Evolutionary conservation across 2,888 invertebrate species (phyloP).

Genomic region (Pollenia angustigena): DNA sequence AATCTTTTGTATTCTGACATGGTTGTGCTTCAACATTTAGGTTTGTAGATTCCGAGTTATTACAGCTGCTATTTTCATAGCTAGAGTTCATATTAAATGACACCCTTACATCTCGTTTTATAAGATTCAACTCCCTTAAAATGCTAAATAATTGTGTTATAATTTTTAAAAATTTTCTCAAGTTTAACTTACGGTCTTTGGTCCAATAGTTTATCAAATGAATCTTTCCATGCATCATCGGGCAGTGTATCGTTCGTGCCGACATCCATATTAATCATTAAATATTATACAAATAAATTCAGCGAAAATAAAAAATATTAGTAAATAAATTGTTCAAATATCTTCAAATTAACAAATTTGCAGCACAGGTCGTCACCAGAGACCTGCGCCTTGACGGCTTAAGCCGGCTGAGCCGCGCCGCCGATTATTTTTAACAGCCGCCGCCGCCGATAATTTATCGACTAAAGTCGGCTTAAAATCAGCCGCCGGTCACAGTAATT

Average conservation of each 20-base stretch:
- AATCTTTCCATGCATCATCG: conserved; percentile 81
- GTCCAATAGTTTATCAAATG: conserved; percentile 80
- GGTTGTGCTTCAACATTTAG: background rate
- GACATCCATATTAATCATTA: conserved; percentile 12
- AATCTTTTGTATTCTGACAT: background rate
- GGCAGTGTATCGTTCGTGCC: conserved; percentile 77
- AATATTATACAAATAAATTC: conserved; percentile 16
- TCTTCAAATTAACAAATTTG: background rate
- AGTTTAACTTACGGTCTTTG: conserved; percentile 77
- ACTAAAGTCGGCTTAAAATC: too few relatives aligned
- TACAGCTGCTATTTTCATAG: conserved; percentile 78
- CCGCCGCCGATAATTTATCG: too few relatives aligned
- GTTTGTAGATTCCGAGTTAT: background rate
- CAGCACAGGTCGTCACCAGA: background rate
- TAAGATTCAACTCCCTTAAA: conserved; percentile 77
- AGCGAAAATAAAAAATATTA: background rate
- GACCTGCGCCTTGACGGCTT: too few relatives aligned
- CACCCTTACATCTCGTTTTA: conserved; percentile 78
- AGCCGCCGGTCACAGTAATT: too few relatives aligned
- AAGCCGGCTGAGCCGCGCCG: too few relatives aligned
- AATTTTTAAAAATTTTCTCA: background rate
- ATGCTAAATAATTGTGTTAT: conserved; percentile 73
- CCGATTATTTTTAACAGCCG: too few relatives aligned
- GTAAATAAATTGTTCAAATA: conserved; percentile 6
- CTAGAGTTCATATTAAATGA: conserved; percentile 82